Conservation (phyloP, 2,797 vertebrate genomes). For the Crenichthys baileyi region DNA sequence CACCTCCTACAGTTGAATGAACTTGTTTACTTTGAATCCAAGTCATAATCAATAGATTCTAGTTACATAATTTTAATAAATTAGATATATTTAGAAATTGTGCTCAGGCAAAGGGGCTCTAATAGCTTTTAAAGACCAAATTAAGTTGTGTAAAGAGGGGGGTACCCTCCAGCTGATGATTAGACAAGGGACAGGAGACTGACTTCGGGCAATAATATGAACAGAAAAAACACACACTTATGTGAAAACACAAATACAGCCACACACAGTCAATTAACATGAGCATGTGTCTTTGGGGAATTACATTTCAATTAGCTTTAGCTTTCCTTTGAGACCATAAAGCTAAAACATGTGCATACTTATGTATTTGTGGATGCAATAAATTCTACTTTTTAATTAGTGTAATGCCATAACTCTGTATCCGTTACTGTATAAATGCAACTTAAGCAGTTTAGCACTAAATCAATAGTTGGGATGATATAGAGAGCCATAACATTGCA, state of each 20-base stretch:
- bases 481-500: constrained; percentile 33
- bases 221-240: constrained; percentile 39
- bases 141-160: constrained; percentile 56
- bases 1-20: not conserved
- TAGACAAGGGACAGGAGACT: constrained; percentile 69
- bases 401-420: constrained; percentile 58
- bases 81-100: constrained; percentile 47
- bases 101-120: constrained; percentile 40
- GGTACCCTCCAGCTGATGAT: constrained; percentile 64
- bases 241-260: constrained; percentile 23
- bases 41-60: constrained; percentile 31
- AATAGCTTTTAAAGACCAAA: constrained; percentile 65
- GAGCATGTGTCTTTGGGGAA: constrained; percentile 77
- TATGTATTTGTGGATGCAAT: constrained; percentile 62
- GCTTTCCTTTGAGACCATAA: constrained; percentile 68
- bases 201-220: constrained; percentile 63
- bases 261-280: constrained; percentile 75
- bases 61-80: constrained; percentile 38
- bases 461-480: constrained; percentile 38
- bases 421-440: constrained; percentile 53
- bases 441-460: constrained; percentile 58
- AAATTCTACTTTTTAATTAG: constrained; percentile 76
- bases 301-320: constrained; percentile 81
- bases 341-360: constrained; percentile 66
- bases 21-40: constrained; percentile 11